Conservation (phyloP, 2,888 invertebrate species). For the Trypoxylon attenuatum region DNA sequence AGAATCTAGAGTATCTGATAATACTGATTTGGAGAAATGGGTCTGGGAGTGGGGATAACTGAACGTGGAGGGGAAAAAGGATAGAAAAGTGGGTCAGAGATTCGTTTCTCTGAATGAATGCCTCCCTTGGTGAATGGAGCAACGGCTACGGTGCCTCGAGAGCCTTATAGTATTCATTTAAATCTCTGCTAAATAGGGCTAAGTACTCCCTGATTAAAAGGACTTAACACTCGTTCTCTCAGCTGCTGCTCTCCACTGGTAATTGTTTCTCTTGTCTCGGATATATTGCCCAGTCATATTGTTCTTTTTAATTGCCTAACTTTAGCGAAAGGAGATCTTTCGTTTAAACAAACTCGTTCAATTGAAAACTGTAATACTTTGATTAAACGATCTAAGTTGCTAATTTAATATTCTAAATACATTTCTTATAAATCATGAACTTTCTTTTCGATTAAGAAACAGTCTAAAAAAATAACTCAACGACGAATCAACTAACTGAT, state of each 20-base stretch:
- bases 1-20: too few relatives aligned
- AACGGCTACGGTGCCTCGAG: neutral
- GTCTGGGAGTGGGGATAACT: neutral
- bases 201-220: conserved; percentile 19
- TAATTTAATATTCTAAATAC: too few relatives aligned
- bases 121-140: conserved; percentile 8
- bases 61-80: neutral
- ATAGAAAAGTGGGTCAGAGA: conserved; percentile 20
- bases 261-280: neutral
- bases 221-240: conserved; percentile 2
- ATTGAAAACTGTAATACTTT: too few relatives aligned
- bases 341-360: too few relatives aligned
- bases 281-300: too few relatives aligned
- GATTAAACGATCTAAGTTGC: too few relatives aligned
- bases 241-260: neutral
- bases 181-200: conserved; percentile 22
- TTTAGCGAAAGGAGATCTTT: too few relatives aligned
- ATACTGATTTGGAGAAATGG: too few relatives aligned
- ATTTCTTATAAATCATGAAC: too few relatives aligned
- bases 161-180: conserved; percentile 10
- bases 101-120: conserved; percentile 15
- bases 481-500: conserved; percentile 13
- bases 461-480: too few relatives aligned
- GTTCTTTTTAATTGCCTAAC: too few relatives aligned
- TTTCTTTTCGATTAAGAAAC: too few relatives aligned